Conservation (phyloP, 2,113 vertebrate genomes). For the Hydropotes inermis region DNA sequence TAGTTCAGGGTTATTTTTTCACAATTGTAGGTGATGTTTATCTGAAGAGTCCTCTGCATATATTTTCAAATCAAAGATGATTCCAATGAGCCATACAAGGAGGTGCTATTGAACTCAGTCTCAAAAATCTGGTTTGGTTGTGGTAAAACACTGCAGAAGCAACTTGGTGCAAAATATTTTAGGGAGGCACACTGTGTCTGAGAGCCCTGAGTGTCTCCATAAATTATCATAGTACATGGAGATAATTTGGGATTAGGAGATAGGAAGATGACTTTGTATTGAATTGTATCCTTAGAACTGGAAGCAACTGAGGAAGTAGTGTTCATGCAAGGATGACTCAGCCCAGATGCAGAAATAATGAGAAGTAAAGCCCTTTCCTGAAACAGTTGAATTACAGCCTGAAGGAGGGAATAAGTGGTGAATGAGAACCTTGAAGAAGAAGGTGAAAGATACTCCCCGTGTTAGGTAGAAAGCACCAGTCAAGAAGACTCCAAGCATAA, state of each 20-base stretch:
- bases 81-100: neutral
- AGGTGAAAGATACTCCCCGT: neutral
- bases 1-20: neutral
- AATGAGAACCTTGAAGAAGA: neutral
- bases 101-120: neutral
- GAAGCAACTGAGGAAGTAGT: neutral
- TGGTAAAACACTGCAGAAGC: neutral
- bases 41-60: neutral
- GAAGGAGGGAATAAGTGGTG: neutral
- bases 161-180: slow-evolving; percentile 7
- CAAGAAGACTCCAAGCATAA: neutral
- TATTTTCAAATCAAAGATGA: neutral
- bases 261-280: neutral
- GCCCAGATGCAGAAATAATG: neutral
- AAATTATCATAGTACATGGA: slow-evolving; percentile 25
- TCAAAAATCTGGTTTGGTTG: neutral
- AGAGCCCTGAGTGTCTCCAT: neutral
- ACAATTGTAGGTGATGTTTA: neutral
- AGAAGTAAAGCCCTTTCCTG: neutral
- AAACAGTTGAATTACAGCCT: neutral
- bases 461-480: neutral
- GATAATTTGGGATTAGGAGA: neutral
- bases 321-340: neutral
- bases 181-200: neutral
- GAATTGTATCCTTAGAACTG: neutral